These are phyloP conservation scores for Petroica traversi DNA, from an alignment of 2,113 vertebrate genomes.

Conservation along the genomic window DNA sequence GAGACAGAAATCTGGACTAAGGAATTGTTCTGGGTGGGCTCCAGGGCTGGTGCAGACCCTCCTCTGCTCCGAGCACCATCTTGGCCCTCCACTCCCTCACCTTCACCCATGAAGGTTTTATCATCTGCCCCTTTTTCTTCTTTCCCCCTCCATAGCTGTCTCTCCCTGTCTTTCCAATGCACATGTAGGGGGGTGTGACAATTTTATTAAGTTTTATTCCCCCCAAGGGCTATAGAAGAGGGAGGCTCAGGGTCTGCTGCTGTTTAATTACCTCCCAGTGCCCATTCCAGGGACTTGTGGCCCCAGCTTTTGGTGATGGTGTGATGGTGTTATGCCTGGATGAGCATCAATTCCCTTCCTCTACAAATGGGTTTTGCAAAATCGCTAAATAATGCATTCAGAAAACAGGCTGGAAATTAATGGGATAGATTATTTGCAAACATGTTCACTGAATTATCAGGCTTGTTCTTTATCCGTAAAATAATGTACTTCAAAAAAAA, in stretches of 20 bases:
- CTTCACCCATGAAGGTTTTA: background rate
- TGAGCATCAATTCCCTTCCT: background rate
- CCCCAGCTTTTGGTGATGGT: background rate
- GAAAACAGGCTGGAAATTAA: constrained; percentile 52
- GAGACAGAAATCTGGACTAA: background rate
- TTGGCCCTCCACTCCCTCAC: background rate
- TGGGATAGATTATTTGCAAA: constrained; percentile 60
- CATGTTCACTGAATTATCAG: constrained; percentile 54
- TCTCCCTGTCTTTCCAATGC: background rate
- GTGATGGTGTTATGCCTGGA: background rate
- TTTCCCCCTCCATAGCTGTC: fast-evolving
- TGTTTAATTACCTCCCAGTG: background rate
- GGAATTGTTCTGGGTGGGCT: background rate
- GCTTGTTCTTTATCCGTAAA: constrained; percentile 22
- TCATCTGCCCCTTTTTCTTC: background rate
- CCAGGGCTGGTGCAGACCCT: background rate
- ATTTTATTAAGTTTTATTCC: background rate
- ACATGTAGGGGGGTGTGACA: fast-evolving
- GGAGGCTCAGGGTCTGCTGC: background rate
- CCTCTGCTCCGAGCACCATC: background rate
- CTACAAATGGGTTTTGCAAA: background rate
- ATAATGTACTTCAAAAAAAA: background rate
- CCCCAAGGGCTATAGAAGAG: fast-evolving
- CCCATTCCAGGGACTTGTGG: background rate
- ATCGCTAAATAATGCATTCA: constrained; percentile 13